Evolutionary conservation across 37 sponge, comb jelly and placozoan genomes (phyloP).

Genomic region (Cliona cf. orientalis): DNA sequence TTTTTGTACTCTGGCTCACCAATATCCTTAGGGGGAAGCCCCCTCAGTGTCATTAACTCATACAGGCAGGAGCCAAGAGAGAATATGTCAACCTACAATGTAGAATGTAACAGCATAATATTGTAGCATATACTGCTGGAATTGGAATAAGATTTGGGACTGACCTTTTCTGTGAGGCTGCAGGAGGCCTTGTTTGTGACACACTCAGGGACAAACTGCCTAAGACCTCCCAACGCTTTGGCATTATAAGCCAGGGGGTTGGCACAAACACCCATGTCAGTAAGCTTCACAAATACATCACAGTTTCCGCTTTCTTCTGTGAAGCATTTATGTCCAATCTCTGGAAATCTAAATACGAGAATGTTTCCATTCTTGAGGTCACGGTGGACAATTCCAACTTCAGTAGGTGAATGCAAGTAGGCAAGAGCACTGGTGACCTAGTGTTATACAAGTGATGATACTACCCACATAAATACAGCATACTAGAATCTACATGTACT

Average conservation of each 20-base stretch:
- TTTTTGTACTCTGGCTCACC: conserved; percentile 39
- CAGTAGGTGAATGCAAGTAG: conserved; percentile 43
- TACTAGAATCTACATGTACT: not conserved
- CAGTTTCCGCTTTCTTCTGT: not conserved
- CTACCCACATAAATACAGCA: not conserved
- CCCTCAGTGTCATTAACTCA: conserved; percentile 48
- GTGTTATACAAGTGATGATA: not conserved
- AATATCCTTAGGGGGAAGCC: conserved; percentile 34
- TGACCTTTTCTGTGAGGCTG: conserved; percentile 64
- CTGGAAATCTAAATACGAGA: conserved; percentile 61
- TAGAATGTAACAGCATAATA: not conserved
- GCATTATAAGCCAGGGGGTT: conserved; percentile 28
- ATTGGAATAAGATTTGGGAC: not conserved
- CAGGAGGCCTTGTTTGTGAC: not conserved
- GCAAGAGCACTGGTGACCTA: conserved; percentile 61
- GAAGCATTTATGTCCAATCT: conserved; percentile 29
- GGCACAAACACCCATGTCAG: conserved; percentile 68
- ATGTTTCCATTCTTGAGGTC: conserved; percentile 64
- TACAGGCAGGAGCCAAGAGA: conserved; percentile 61
- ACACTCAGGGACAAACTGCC: conserved; percentile 52
- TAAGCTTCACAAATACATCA: conserved; percentile 56
- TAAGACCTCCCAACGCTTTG: conserved; percentile 10
- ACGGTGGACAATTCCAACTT: conserved; percentile 50
- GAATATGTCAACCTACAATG: conserved; percentile 60
- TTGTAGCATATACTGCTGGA: not conserved